Evolutionary conservation across 2,888 invertebrate genomes (phyloP), one percentile per base, ranked within the genome.

Genomic region (Tenthredo mesomela): DNA sequence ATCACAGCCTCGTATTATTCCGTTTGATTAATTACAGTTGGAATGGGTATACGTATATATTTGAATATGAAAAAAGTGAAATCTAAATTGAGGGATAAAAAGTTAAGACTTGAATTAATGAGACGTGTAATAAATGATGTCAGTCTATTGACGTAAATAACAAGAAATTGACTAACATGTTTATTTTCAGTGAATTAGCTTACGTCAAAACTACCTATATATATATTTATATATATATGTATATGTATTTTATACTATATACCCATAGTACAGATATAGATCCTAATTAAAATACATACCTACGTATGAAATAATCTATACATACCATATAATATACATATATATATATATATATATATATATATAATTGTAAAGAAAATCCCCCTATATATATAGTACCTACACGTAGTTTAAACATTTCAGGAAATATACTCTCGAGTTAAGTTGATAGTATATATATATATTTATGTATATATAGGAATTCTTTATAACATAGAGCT

Each of bases 21-120:
- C 9, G 21, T 12, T 40, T 78, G 54, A 78, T 78, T 78, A 33
- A 80, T 80, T 77, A 21, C 21, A n/a, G 7, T n/a, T 12, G 40
- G 9, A n/a, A n/a, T n/a, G n/a, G n/a, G n/a, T n/a, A n/a, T n/a
- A n/a, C n/a, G n/a, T n/a, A n/a, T 43, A 61, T 10, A 61, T 61
- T 50, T 54, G 78, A 78, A 78, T 78, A 78, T 54, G 9, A 43
- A 73, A 61, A 61, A 37, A 80, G 80, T 80, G 80, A 80, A 80
- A 80, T 33, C 80, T 61, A 61, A 5, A 80, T 80, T 37, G 50
- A n/a, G 33, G 80, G 80, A 80, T 80, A 61, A 61, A 18, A 61
- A 58, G 15, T 21, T 37, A 40, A 33, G 15, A 33, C 25, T 78
- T 10, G 37, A 78, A 78, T 78, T 78, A 58, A 78, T 78, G 18